Base-by-base conservation (phyloP, 2,113 vertebrate genomes). In the Poecilia latipinna region DNA sequence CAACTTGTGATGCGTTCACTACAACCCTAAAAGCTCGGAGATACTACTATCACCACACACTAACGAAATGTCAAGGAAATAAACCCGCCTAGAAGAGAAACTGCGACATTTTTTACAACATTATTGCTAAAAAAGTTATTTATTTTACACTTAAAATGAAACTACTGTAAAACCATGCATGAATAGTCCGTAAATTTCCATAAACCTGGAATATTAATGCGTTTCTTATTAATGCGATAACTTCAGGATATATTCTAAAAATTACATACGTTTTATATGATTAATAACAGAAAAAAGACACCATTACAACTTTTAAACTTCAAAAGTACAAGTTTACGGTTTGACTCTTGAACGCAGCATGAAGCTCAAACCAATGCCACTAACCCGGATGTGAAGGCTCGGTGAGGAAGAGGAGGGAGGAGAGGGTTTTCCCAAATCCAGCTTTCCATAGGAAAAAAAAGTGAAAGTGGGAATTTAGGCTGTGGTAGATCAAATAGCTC, bases 321-420 rank as follows among this genome's bases (percentile, higher is more conserved):
- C 29, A 68, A 31, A 75, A 74, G 32, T 70, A 28, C 2, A 54
- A 81, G 65, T 78, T n/a, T 26, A 17, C 84, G 4, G 6, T 76
- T 61, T n/a, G 0, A 62, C 2, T 8, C 68, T 1, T 90, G 82
- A 91, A 92, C 22, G 89, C 81, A 83, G 2, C 91, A 88, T 29
- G 62, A 4, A 83, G 80, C 79, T 89, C 81, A 68, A 72, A 83
- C 79, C 77, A 87, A 80, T 74, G 48, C 78, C 86, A 94, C 64
- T 93, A 90, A 94, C 92, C 94, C 94, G 94, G 94, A 95, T 94
- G 93, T 94, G 91, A 93, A 91, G 92, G 86, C 80, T 89, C 82
- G 57, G 89, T 48, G 44, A 44, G 82, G 81, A 92, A 83, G 90
- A 72, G 57, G 57, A 71, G 57, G 73, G 77, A 85, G 80, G 81